Evolutionary conservation across 1,140 invertebrate genomes (phyloP).

Genomic region (Drepana arcuata): DNA sequence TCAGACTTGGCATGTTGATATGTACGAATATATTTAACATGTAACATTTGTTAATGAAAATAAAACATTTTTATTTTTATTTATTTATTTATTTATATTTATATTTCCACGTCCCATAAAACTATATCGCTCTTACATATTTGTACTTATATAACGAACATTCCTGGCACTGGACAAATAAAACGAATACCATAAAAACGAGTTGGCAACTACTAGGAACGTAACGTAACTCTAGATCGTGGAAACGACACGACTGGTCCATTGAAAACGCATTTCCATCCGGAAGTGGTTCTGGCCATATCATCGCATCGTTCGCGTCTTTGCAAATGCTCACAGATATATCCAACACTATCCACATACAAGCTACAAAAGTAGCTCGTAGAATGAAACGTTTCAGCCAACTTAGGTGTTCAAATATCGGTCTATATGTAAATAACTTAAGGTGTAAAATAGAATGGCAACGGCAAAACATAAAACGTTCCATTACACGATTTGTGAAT

Average conservation of each 20-base stretch:
- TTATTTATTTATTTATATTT: too few species aligned
- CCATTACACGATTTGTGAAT: constrained; percentile 11
- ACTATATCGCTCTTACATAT: too few species aligned
- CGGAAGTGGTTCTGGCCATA: constrained; percentile 33
- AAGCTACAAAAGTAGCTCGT: too few species aligned
- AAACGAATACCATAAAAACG: constrained; percentile 12
- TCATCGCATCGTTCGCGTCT: constrained; percentile 39
- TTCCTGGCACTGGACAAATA: too few species aligned
- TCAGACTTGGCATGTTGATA: too few species aligned
- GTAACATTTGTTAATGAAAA: too few species aligned
- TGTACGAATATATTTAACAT: too few species aligned
- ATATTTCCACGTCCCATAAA: too few species aligned
- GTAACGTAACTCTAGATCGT: constrained; percentile 16
- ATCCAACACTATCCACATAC: constrained; percentile 24
- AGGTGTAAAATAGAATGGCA: constrained; percentile 1
- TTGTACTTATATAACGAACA: too few species aligned
- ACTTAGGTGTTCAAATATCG: background rate
- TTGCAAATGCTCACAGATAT: constrained; percentile 43
- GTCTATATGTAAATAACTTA: background rate
- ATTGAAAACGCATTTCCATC: constrained; percentile 57
- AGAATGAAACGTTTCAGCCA: constrained; percentile 2
- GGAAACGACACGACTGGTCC: constrained; percentile 22
- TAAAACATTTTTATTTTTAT: too few species aligned
- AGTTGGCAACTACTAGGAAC: constrained; percentile 16
- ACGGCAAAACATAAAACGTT: background rate